Evolutionary conservation across 2,888 invertebrate genomes (phyloP), one percentile per base, ranked within the genome.

Genomic region (Mimachlamys varia): DNA sequence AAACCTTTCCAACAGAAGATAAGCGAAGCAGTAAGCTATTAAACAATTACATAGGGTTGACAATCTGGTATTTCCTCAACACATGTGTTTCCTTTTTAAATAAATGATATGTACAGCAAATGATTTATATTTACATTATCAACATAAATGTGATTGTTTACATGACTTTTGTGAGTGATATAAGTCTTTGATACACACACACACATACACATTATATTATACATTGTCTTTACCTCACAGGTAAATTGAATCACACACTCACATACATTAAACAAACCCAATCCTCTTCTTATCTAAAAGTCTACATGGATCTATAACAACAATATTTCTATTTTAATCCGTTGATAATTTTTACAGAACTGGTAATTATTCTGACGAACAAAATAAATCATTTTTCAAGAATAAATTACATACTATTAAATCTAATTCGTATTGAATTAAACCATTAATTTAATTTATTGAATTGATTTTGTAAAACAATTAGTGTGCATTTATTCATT

Each of bases 71-170:
- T 7, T 33, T 33, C 76, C 15, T 58, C n/a, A 3, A 58, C 22
- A 58, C 22, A 19, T 53, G 53, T 17, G 7, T 58, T 33, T 33
- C 27, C n/a, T 19, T 62, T 76, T 76, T 76, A 76, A 76, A 76
- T 76, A 76, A 76, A 76, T 76, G 76, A 76, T 76, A 76, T 76
- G 76, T 76, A 76, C 76, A 76, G 33, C 27, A 76, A 76, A 33
- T 76, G 76, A 76, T 76, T 27, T 27, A 33, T 76, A 76, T 76
- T 76, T 76, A 76, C 76, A 76, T 27, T 33, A 76, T 58, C 22
- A 58, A 58, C 58, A 58, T 58, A 53, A 53, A 53, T 62, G 62
- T 62, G 62, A 62, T 62, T 62, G 62, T 62, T n/a, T 22, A 22
- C n/a, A 62, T 62, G 62, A 62, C 22, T 19, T 53, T 53, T 53